A percentile compares a stretch with the other conserved stretches of the same genome.
Evolutionary conservation across 2,797 vertebrate species (phyloP).

Genomic region (Enteromius treurensis): DNA sequence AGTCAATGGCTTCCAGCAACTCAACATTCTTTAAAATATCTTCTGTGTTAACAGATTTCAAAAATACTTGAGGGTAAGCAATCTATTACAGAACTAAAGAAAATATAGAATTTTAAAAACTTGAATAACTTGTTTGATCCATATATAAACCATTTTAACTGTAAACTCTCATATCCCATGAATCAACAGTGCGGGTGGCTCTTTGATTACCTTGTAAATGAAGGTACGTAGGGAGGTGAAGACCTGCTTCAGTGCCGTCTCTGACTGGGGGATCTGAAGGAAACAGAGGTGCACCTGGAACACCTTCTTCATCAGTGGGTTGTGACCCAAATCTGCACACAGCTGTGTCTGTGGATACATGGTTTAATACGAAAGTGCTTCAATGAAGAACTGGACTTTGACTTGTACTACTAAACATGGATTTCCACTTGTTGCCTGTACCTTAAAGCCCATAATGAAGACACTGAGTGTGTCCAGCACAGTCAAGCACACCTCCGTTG

Average conservation of each 20-base stretch:
- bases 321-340: constrained; percentile 90
- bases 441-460: constrained; percentile 97
- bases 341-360: constrained; percentile 85
- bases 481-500: constrained; percentile 95
- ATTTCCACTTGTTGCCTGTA: constrained; percentile 60
- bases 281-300: constrained; percentile 97
- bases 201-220: constrained; percentile 88
- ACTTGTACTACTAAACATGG: not conserved
- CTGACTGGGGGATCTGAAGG: constrained; percentile 96
- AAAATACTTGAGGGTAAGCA: not conserved
- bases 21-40: not conserved
- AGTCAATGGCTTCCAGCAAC: not conserved
- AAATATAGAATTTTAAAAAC: not conserved
- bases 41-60: not conserved
- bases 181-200: not conserved
- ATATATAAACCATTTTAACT: not conserved
- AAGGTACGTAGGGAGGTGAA: constrained; percentile 91
- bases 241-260: constrained; percentile 90
- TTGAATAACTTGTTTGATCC: not conserved
- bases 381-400: not conserved
- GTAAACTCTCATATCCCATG: not conserved
- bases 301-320: constrained; percentile 98
- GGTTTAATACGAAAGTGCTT: not conserved
- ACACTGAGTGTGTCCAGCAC: constrained; percentile 92
- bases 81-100: not conserved